phyloP scores from a whole-genome alignment of 2,888 invertebrate species.

The Pardosa pseudoannulata region DNA sequence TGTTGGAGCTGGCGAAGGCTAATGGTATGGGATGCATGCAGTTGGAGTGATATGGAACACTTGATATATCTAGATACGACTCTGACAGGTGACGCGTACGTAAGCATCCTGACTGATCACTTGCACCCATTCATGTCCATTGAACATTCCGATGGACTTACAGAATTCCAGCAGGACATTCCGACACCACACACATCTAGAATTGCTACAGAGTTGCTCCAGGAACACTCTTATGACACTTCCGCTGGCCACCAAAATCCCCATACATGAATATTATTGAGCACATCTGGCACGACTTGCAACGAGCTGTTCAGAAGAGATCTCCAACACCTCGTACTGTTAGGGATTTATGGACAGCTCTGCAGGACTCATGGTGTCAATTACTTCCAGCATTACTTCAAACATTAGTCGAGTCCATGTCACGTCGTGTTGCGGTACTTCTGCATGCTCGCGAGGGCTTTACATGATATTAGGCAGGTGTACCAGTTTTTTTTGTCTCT shows the following conservation, averaged over 20 bases:
- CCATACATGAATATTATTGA: neutral
- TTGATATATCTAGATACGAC: neutral
- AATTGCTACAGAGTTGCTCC: neutral
- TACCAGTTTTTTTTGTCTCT: no score
- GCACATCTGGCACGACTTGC: neutral
- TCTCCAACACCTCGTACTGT: neutral
- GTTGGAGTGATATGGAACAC: neutral
- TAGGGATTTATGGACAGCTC: neutral
- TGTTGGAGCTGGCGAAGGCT: neutral
- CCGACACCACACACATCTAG: neutral
- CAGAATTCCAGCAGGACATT: neutral
- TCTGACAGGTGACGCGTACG: neutral
- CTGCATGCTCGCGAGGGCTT: no score
- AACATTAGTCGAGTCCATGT: neutral
- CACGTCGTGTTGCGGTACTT: no score
- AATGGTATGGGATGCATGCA: neutral
- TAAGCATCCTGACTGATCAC: neutral
- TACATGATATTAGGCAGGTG: no score
- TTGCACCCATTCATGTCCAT: neutral
- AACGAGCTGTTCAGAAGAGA: neutral
- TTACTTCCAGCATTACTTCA: neutral
- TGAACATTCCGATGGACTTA: neutral
- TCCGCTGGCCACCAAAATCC: neutral
- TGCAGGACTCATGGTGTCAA: neutral
- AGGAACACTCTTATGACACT: neutral